Evolutionary conservation across 1,140 invertebrate species (phyloP).

Genomic region (Episyrphus balteatus): DNA sequence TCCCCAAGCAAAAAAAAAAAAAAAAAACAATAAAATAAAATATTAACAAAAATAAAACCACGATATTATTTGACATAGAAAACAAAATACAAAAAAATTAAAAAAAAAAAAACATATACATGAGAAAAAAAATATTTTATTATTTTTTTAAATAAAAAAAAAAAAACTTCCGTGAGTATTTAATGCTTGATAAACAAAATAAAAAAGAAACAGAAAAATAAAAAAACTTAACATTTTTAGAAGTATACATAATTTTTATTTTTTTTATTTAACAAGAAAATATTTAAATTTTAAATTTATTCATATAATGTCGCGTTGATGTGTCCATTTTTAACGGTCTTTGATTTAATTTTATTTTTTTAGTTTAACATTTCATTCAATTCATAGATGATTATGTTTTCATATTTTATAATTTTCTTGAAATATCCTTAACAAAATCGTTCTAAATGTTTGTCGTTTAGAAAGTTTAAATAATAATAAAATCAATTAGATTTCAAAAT

Average conservation of each 20-base stretch:
- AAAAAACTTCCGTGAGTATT: not conserved
- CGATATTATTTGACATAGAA: not conserved
- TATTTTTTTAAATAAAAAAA: not conserved
- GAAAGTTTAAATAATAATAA: not conserved
- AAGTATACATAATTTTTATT: no score
- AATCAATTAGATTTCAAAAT: no score
- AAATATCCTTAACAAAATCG: no score
- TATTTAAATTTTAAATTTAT: not conserved
- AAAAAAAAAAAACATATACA: not conserved
- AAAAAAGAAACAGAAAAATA: not conserved
- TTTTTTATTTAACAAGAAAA: not conserved
- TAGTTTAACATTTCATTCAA: not conserved
- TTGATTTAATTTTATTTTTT: not conserved
- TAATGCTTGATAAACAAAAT: not conserved
- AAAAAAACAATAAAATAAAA: constrained; percentile 1
- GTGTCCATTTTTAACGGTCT: not conserved
- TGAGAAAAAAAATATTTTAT: not conserved
- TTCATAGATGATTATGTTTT: no score
- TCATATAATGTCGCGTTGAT: not conserved
- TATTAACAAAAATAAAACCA: not conserved
- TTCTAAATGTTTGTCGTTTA: not conserved
- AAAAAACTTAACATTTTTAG: no score
- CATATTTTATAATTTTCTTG: not conserved
- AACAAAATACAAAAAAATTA: not conserved
- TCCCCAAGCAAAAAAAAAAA: not conserved